These are phyloP conservation scores for Pangasius macronema DNA, from an alignment of 2,797 vertebrate species.

Conservation along the genomic window DNA sequence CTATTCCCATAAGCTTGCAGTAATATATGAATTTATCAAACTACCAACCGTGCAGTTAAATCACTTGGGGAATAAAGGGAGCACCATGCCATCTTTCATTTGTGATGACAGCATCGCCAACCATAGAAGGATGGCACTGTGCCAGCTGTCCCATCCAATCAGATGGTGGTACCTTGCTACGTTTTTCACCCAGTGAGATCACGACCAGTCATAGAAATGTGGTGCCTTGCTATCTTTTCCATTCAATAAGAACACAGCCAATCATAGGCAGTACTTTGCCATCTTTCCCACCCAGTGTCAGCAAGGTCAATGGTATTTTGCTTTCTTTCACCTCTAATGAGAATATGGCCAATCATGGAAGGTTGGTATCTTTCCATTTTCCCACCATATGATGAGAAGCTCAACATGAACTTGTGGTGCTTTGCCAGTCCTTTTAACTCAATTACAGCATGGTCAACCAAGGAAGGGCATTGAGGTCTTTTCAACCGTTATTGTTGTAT, in stretches of 20 bases:
- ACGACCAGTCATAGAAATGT: not conserved
- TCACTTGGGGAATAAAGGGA: not conserved
- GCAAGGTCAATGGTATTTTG: not conserved
- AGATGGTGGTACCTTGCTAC: not conserved
- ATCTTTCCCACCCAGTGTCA: not conserved
- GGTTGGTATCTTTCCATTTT: conserved; percentile 9
- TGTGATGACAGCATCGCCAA: not conserved
- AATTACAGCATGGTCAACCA: not conserved
- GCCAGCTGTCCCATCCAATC: not conserved
- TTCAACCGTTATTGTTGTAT: no score
- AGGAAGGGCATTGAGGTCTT: not conserved
- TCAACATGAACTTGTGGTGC: not conserved
- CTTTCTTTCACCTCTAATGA: not conserved
- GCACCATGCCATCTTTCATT: conserved; percentile 19
- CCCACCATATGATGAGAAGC: not conserved
- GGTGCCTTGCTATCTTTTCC: not conserved
- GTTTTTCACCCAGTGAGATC: not conserved
- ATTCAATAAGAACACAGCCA: not conserved
- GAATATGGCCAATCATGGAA: not conserved
- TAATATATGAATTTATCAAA: conserved; percentile 29
- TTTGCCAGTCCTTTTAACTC: not conserved
- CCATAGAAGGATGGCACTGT: not conserved
- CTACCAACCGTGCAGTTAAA: conserved; percentile 19
- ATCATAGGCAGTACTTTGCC: not conserved
- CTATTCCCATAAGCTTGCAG: conserved; percentile 15